Evolutionary conservation across 2,888 invertebrate genomes (phyloP), one percentile per base, ranked within the genome.

Genomic region (Hyposoter didymator): DNA sequence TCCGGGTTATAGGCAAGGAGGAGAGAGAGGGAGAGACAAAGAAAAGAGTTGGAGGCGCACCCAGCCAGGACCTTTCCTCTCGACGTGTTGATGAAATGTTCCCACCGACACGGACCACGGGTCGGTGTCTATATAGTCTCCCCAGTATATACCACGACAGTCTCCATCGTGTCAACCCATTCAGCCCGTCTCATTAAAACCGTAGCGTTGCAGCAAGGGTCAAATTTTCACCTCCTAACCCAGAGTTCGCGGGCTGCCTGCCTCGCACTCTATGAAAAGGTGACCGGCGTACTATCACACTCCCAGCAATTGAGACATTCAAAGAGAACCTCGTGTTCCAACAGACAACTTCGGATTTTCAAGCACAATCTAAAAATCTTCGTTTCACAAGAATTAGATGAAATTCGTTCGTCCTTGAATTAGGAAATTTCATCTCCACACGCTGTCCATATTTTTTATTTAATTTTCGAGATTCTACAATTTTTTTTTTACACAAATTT

Each of bases 161-260:
- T 67, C 76, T 49, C 69, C 72, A 52, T 69, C 87, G 84, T 85
- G 86, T 88, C 88, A 82, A 89, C 89, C 89, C 90, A 88, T 90
- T 90, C 90, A 88, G 90, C 82, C 82, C 88, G 87, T 87, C 89
- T 90, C 89, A 89, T 91, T 91, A 91, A 81, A 67, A 82, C 78
- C 80, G 85, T 79, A 88, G 87, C 80, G 75, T 59, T 87, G 85
- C 87, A 82, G 78, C 84, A 85, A 84, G 85, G 75, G 62, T 85
- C 82, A 76, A 72, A 73, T 59, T 79, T 72, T 47, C 66, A 35
- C 49, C 19, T 35, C 28, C 3, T 45, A 69, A 12, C 59, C 22
- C 52, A 55, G 62, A 19, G 67, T 39, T 72, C 49, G 19, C 35
- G 19, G n/a, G 8, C n/a, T 75, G 73, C 43, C 59, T 32, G 45